A percentile compares a stretch with the other conserved stretches of the same genome.
phyloP scores from a whole-genome alignment of 1,140 invertebrate genomes.

The Saxidomus purpurata region DNA sequence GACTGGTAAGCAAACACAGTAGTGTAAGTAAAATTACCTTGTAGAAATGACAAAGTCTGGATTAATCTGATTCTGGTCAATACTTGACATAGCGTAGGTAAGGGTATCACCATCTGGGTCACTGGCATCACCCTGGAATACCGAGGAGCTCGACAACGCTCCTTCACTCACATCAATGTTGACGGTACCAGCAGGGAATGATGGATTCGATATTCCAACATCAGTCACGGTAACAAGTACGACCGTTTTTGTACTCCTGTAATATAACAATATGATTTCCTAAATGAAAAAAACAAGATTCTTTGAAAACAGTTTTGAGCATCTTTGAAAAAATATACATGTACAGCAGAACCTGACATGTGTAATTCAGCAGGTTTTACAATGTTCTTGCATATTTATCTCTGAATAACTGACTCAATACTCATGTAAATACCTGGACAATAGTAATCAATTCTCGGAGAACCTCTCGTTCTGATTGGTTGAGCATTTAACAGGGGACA shows the following conservation, averaged over 20 bases:
- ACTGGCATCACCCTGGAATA: slow-evolving; percentile 72
- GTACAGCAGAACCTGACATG: too few species aligned
- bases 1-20: too few species aligned
- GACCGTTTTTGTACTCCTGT: slow-evolving; percentile 61
- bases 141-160: slow-evolving; percentile 36
- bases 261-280: slow-evolving; percentile 56
- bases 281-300: too few species aligned
- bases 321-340: too few species aligned
- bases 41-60: slow-evolving; percentile 49
- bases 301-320: too few species aligned
- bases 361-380: too few species aligned
- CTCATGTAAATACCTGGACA: too few species aligned
- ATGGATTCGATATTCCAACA: slow-evolving; percentile 68
- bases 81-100: slow-evolving; percentile 67
- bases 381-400: too few species aligned
- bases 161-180: slow-evolving; percentile 78
- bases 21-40: slow-evolving; percentile 44
- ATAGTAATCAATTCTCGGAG: too few species aligned
- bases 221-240: slow-evolving; percentile 72
- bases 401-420: too few species aligned
- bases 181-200: slow-evolving; percentile 69
- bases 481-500: too few species aligned
- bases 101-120: slow-evolving; percentile 74
- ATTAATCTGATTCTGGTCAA: not conserved
- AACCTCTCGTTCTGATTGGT: too few species aligned